Evolutionary conservation across 2,888 invertebrate genomes (phyloP).

Genomic region (Lamellibrachia satsuma): DNA sequence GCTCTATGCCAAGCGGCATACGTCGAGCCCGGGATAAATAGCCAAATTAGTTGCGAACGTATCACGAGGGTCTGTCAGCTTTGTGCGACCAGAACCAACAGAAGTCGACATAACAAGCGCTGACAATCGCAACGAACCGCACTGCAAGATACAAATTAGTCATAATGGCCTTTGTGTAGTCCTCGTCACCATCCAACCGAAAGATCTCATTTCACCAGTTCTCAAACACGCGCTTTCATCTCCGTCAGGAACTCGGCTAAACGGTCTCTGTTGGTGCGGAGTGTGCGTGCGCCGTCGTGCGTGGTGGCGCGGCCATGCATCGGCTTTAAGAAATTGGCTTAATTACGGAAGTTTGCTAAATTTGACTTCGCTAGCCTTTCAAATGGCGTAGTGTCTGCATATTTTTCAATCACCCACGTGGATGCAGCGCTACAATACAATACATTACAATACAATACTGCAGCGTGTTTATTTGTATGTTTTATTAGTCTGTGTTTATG

Average conservation of each 20-base stretch:
- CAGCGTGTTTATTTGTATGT: too few relatives aligned
- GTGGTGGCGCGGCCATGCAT: neutral
- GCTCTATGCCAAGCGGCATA: neutral
- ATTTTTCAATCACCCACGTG: neutral
- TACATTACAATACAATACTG: too few relatives aligned
- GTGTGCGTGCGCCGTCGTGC: neutral
- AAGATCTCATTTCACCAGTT: slow-evolving; percentile 5
- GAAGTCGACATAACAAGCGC: neutral
- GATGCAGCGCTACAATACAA: neutral
- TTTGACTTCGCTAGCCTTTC: neutral
- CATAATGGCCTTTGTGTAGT: neutral
- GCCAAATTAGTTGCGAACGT: slow-evolving; percentile 4
- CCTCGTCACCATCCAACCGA: slow-evolving; percentile 10
- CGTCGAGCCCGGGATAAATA: neutral
- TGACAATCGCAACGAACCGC: neutral
- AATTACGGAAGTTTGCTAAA: neutral
- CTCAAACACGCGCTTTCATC: neutral
- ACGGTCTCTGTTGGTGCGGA: neutral
- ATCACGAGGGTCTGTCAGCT: neutral
- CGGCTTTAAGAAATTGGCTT: slow-evolving; percentile 4
- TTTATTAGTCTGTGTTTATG: too few relatives aligned
- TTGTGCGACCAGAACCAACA: neutral
- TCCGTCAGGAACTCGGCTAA: neutral
- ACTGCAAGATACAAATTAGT: neutral
- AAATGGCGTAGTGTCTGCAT: neutral